Evolutionary conservation across 2,113 vertebrate species (phyloP), one percentile per base, ranked within the genome.

Genomic region (Cathartes aura): DNA sequence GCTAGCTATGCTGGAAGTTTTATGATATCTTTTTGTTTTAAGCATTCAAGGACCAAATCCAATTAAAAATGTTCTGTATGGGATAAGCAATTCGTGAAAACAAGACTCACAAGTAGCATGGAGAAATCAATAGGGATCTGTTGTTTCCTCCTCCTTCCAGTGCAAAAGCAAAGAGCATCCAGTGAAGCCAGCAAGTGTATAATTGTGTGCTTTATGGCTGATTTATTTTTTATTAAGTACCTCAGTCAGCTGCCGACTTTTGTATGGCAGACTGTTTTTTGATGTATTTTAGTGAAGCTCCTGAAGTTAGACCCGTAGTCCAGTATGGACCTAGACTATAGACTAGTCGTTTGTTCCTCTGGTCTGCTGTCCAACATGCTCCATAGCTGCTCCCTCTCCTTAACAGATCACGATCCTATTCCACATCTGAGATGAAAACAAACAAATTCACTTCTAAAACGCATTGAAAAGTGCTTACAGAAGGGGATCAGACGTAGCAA

Each of bases 371-470:
- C 29, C 29, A 27, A 10, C 2, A 2, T 16, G 10, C 55, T 38
- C 16, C 15, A 3, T 6, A 64, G 18, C 9, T 59, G 11, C 47
- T 63, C 36, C 45, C 23, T n/a, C 30, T 24, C 45, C 11, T 47
- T 56, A 36, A 30, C 2, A 4, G 6, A 21, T 45, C 30, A 29
- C 1, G 1, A 26, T 22, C n/a, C 5, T 29, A 3, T 67, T 74
- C 21, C 8, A 21, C 9, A 23, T 8, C 12, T 15, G 36, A 82
- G 47, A 53, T 5, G 14, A 60, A 91, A 76, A 42, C 11, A 9
- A 43, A 43, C 7, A 45, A 67, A 48, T 30, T 63, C 9, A 15
- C 15, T 86, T 48, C 24, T 47, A 15, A 63, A 56, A 85, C 3
- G 14, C 0, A 0, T 40, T 17, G 40, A 29, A 12, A 62, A 86